Evolutionary conservation across 2,797 vertebrate genomes (phyloP), one percentile per base, ranked within the genome.

Genomic region (Myotis vivesi): DNA sequence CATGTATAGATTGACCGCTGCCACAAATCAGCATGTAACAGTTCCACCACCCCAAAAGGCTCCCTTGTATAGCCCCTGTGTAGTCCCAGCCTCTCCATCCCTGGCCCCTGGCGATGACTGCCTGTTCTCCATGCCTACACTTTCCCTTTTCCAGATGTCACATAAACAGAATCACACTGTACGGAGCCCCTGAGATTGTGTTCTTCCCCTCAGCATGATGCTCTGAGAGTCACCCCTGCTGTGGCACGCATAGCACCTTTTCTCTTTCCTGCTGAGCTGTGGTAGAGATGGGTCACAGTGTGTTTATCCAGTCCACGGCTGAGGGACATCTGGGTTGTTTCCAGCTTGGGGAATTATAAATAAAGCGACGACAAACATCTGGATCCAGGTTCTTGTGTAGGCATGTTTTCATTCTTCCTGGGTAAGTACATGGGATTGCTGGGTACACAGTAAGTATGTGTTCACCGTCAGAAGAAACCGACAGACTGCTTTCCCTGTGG

Each of bases 191-290:
- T 1, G 13, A 66, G 86, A 25, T 2, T 4, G 68, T 41, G 8
- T 3, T 53, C 73, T 68, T 15, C 49, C 68, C 4, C 8, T 9
- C 66, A 19, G n/a, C 41, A 19, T 8, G 20, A 30, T 2, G 38
- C 28, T 41, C 3, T 75, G 81, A 64, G 25, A 41, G 5, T 22
- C 3, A 3, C 2, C 49, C 41, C 0, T 0, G 12, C 3, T 22
- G n/a, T 7, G 33, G 6, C 2, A 1, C 5, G 9, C 2, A n/a
- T 10, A 12, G 20, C 5, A 6, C 17, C 36, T 17, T 44, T 15
- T 36, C 41, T n/a, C 57, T 22, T 19, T 4, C 3, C 2, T 6
- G 55, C 36, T 8, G 8, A 49, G 59, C 44, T 41, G 3, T 0
- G 0, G 23, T 10, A 36, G 1, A 53, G 57, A 13, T 4, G 1